Evolutionary conservation across 2,888 invertebrate genomes (phyloP), one percentile per base, ranked within the genome.

Genomic region (Patella ulyssiponensis): DNA sequence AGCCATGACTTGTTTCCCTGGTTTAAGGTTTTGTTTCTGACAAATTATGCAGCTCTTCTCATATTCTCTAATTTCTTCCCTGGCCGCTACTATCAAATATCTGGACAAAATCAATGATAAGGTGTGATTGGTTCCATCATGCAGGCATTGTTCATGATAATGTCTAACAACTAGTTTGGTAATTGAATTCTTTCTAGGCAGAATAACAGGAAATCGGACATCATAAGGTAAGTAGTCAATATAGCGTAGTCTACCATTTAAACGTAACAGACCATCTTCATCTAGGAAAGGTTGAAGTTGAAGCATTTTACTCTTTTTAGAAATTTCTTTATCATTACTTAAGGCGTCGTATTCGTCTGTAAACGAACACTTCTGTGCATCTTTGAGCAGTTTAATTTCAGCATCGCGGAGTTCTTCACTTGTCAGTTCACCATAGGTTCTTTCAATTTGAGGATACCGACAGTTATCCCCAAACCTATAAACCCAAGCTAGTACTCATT

Each of bases 11-110:
- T 77, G 79, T 12, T 12, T 54, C 7, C 33, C 33, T 54, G 77
- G 75, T 44, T 73, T 74, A 17, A 77, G 53, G 72, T 80, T 79
- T 20, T 27, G 58, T 73, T 27, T 33, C 15, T 52, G 23, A 70
- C 79, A 80, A 15, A 20, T 27, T 5, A 53, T 27, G 56, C 79
- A 78, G 53, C 71, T 54, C 15, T 69, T 54, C 56, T 80, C 75
- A 51, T 71, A 75, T 15, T 76, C 74, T 58, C 77, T 14, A 23
- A 79, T 83, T 54, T 20, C 80, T 58, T 80, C 77, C 7, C 80
- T n/a, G n/a, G 58, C 79, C 20, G 79, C 58, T 5, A 80, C 20
- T 52, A 82, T 77, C 81, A 77, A 80, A 71, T 73, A 81, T 56
- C 77, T 54, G 9, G 79, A 17, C 1, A 75, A 77, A 15, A 81